These are phyloP conservation scores for Gallinago jamesoni DNA, from an alignment of 2,113 vertebrate genomes.

Conservation along the genomic window DNA sequence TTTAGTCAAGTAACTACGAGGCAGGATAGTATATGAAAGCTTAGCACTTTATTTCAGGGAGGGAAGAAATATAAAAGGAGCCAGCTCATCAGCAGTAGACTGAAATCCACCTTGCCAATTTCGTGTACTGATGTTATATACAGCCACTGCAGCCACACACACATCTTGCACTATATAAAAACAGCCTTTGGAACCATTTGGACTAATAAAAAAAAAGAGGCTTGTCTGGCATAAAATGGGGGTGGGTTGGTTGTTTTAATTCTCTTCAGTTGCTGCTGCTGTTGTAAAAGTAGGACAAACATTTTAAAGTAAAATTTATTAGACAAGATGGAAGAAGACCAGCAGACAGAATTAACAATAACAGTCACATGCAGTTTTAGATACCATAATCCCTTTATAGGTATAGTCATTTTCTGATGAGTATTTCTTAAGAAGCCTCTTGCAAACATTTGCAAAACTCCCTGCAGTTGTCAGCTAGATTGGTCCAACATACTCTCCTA, in stretches of 20 bases:
- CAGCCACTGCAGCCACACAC: background rate
- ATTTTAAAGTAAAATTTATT: conserved; percentile 14
- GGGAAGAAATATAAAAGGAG: background rate
- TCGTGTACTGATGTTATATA: background rate
- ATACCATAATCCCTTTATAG: conserved; percentile 50
- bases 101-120: background rate
- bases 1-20: conserved; percentile 34
- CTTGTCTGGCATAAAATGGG: background rate
- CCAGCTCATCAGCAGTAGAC: background rate
- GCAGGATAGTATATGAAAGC: background rate
- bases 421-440: conserved; percentile 43
- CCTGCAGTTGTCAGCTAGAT: conserved; percentile 33
- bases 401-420: conserved; percentile 6
- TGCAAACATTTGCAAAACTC: conserved; percentile 47
- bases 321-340: background rate
- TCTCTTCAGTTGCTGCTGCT: background rate
- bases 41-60: conserved; percentile 19
- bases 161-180: background rate
- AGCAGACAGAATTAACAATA: background rate
- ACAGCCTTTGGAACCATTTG: background rate
- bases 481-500: background rate
- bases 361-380: conserved; percentile 5
- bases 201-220: background rate
- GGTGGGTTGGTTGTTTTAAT: background rate
- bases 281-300: conserved; percentile 3